These are phyloP conservation scores for Hoplostethus mediterraneus DNA, from an alignment of 2,797 vertebrate genomes.

Conservation along the genomic window DNA sequence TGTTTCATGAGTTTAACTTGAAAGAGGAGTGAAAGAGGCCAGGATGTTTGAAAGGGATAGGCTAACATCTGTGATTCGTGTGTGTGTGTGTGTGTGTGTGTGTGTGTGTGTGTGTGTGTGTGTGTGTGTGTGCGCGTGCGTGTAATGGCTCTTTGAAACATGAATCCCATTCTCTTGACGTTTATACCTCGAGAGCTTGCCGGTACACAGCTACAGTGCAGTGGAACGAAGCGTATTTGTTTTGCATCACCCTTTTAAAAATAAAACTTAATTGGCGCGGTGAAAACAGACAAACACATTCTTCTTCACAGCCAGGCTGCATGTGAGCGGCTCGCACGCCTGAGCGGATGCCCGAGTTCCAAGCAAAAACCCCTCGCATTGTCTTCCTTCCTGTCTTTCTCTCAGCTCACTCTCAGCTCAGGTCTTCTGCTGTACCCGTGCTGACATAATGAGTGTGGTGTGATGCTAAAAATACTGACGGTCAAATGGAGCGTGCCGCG, in stretches of 20 bases:
- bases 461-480: conserved; percentile 81
- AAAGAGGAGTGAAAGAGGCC: conserved; percentile 31
- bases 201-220: not conserved
- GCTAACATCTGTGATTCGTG: conserved; percentile 50
- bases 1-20: conserved; percentile 52
- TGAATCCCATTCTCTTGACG: conserved; percentile 30
- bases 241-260: conserved; percentile 33
- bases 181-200: conserved; percentile 23
- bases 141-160: conserved; percentile 48
- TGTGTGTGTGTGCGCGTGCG: not conserved
- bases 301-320: conserved; percentile 32
- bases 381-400: conserved; percentile 51
- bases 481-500: conserved; percentile 70
- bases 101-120: not conserved
- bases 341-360: conserved; percentile 34
- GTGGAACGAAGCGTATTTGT: conserved; percentile 38
- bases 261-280: conserved; percentile 42
- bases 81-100: conserved; percentile 13
- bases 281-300: conserved; percentile 27
- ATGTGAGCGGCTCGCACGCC: not conserved
- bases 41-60: not conserved
- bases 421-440: conserved; percentile 58
- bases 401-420: conserved; percentile 40
- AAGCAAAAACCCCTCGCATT: conserved; percentile 30
- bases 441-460: conserved; percentile 71